Percentiles rank a stretch among this genome's conserved stretches.
phyloP scores from a whole-genome alignment of 2,888 invertebrate species.

The Lutraria lutraria region DNA sequence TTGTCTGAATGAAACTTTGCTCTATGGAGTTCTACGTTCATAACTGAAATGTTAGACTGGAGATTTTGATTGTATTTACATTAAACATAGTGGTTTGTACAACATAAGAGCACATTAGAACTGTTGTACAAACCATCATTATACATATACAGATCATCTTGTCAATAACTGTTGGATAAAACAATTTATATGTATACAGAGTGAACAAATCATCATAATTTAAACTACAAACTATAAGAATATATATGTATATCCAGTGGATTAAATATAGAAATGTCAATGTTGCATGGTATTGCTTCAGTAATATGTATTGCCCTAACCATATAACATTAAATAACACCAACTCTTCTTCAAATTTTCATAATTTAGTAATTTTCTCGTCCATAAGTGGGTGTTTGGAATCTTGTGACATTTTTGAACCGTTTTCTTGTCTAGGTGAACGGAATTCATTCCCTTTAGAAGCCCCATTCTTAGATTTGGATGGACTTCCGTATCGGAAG shows the following conservation, averaged over 20 bases:
- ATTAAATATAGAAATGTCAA: neutral
- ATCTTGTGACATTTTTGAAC: conserved; percentile 59
- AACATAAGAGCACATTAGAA: too few species aligned
- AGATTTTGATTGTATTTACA: too few species aligned
- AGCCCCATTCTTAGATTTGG: conserved; percentile 66
- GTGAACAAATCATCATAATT: too few species aligned
- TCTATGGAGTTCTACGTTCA: too few species aligned
- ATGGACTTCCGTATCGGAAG: conserved; percentile 61
- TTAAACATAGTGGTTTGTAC: too few species aligned
- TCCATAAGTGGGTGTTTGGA: conserved; percentile 66
- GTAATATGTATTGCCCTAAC: neutral
- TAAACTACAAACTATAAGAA: neutral
- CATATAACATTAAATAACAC: neutral
- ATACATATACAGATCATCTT: too few species aligned
- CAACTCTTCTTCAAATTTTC: neutral
- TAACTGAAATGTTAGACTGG: too few species aligned
- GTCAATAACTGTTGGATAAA: too few species aligned
- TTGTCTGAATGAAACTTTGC: too few species aligned
- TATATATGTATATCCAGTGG: neutral
- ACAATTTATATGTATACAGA: too few species aligned
- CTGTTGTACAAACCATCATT: too few species aligned
- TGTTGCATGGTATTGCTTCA: conserved; percentile 1
- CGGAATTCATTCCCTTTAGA: conserved; percentile 43
- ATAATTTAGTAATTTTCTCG: conserved; percentile 66
- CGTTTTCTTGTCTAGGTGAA: conserved; percentile 56